A percentile compares a stretch with the other conserved stretches of the same genome.
Evolutionary conservation across 1,140 invertebrate genomes (phyloP).

Genomic region (Vanessa atalanta): DNA sequence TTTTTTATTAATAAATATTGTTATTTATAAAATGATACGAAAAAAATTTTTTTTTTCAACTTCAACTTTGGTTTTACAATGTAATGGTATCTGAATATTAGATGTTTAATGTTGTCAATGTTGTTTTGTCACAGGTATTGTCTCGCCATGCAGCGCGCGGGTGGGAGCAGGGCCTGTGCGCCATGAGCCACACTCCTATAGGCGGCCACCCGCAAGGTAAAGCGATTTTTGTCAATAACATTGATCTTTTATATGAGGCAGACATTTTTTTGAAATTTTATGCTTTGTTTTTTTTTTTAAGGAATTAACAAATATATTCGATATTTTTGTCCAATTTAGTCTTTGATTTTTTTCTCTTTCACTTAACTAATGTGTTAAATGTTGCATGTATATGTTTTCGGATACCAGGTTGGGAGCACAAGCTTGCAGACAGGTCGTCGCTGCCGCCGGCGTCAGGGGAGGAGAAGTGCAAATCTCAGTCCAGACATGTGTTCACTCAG

Average conservation of each 20-base stretch:
- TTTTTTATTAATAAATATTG: no score
- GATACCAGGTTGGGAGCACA: conserved; percentile 78
- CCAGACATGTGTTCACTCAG: conserved; percentile 78
- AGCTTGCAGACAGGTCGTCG: conserved; percentile 81
- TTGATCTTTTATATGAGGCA: no score
- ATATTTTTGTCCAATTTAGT: no score
- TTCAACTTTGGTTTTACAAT: no score
- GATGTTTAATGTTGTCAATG: background rate
- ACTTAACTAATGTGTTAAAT: background rate
- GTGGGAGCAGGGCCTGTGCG: conserved; percentile 81
- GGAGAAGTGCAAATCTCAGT: conserved; percentile 76
- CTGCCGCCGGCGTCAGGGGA: conserved; percentile 79
- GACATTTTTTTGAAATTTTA: no score
- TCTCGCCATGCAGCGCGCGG: conserved; percentile 82
- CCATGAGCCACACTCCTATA: conserved; percentile 82
- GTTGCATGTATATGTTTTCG: background rate
- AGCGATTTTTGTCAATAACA: background rate
- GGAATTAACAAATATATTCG: no score
- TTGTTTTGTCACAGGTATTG: conserved; percentile 66
- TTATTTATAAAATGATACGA: no score
- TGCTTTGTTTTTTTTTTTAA: no score
- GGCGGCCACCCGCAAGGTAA: conserved; percentile 81
- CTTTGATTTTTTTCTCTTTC: no score
- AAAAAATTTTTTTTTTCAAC: no score
- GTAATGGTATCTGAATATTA: background rate